phyloP scores from a whole-genome alignment of 2,888 invertebrate genomes.

The Drosophila paramelanica region DNA sequence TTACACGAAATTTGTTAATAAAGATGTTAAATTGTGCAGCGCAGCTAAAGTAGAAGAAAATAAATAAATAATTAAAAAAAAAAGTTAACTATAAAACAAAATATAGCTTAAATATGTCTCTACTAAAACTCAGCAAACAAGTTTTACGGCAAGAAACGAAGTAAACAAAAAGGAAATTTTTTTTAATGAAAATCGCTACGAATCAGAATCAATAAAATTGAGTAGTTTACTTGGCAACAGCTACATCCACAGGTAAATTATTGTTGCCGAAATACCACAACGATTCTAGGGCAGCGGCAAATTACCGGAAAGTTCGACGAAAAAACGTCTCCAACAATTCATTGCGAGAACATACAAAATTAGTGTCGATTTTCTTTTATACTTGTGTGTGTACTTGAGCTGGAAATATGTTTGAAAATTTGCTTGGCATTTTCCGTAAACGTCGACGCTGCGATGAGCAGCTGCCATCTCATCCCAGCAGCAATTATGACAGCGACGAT shows the following conservation, averaged over 20 bases:
- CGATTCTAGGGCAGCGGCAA: constrained; percentile 27
- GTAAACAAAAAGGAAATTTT: constrained; percentile 21
- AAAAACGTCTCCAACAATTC: constrained; percentile 6
- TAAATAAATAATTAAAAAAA: constrained; percentile 8
- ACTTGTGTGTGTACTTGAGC: constrained; percentile 26
- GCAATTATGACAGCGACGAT: constrained; percentile 28
- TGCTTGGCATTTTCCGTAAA: constrained; percentile 81
- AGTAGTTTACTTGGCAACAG: constrained; percentile 24
- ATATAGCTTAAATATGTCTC: constrained; percentile 20
- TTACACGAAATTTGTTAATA: constrained; percentile 39
- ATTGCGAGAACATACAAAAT: constrained; percentile 10
- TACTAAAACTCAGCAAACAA: constrained; percentile 22
- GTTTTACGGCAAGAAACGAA: constrained; percentile 21
- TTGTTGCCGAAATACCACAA: constrained; percentile 13
- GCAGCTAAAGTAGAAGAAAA: not conserved
- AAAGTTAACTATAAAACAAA: not conserved
- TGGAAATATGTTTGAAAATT: constrained; percentile 77
- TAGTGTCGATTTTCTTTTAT: constrained; percentile 31
- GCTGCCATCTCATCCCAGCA: constrained; percentile 6
- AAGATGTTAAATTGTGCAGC: constrained; percentile 25
- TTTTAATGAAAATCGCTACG: constrained; percentile 19
- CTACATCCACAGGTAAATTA: constrained; percentile 45
- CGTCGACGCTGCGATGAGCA: constrained; percentile 79
- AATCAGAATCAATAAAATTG: constrained; percentile 23
- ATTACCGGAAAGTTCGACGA: constrained; percentile 53